Conservation (phyloP, 2,888 invertebrate genomes). For the Urechis unicinctus region DNA sequence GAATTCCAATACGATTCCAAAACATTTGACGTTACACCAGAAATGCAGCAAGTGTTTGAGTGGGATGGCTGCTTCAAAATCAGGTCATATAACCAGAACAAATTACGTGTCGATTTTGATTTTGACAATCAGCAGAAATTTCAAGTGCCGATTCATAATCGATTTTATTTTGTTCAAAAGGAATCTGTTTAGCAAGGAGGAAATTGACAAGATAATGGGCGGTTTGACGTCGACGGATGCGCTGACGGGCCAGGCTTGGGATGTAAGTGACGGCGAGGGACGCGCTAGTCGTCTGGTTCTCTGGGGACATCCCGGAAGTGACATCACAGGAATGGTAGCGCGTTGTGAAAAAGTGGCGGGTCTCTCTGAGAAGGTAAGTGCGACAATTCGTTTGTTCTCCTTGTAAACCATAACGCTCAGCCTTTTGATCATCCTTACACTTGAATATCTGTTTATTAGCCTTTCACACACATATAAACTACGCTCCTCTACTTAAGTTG, state of each 20-base stretch:
- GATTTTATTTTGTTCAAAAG: constrained; percentile 1
- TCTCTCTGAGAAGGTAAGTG: constrained; percentile 15
- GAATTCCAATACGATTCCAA: constrained; percentile 2
- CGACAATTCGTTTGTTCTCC: no score
- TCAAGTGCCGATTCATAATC: background rate
- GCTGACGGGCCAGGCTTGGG: constrained; percentile 5
- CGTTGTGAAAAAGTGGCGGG: constrained; percentile 22
- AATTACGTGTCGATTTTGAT: background rate
- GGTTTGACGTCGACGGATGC: constrained; percentile 5
- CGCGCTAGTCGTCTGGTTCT: constrained; percentile 16
- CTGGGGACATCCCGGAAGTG: constrained; percentile 25
- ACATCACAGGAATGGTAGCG: constrained; percentile 24
- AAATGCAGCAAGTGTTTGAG: constrained; percentile 16
- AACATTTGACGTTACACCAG: constrained; percentile 10
- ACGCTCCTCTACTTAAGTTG: background rate
- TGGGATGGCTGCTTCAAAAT: constrained; percentile 16
- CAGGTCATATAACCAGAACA: constrained; percentile 3
- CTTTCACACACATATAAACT: background rate
- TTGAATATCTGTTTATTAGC: no score
- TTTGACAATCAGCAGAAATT: background rate
- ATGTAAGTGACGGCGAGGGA: constrained; percentile 20
- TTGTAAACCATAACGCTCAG: no score
- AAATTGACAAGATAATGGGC: constrained; percentile 7
- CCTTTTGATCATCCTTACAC: no score
- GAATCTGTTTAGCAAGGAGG: constrained; percentile 8